phyloP scores from a whole-genome alignment of 2,797 vertebrate species.

The Taeniopygia guttata region DNA sequence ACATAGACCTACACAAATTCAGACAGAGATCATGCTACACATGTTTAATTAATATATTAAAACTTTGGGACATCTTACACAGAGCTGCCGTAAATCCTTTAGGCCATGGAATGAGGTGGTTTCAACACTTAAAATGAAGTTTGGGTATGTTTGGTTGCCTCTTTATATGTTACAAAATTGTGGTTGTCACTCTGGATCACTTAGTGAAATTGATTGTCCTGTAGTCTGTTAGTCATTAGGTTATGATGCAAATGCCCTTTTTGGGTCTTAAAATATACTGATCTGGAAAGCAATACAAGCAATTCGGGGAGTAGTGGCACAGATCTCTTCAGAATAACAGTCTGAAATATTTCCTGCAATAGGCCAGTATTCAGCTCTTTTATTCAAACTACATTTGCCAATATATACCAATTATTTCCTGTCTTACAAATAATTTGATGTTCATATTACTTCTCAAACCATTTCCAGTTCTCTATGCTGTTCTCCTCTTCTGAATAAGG shows the following conservation, averaged over 20 bases:
- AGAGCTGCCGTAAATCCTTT: not conserved
- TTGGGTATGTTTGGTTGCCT: not conserved
- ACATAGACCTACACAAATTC: not conserved
- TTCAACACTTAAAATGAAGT: not conserved
- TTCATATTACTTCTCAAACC: slow-evolving; percentile 20
- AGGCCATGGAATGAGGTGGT: not conserved
- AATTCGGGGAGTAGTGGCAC: not conserved
- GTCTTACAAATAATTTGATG: slow-evolving; percentile 41
- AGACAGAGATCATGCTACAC: not conserved
- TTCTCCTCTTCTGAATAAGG: slow-evolving; percentile 26
- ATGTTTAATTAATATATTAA: not conserved
- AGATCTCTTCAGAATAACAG: slow-evolving; percentile 3
- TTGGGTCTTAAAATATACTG: not conserved
- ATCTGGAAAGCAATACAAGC: not conserved
- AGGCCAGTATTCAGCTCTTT: not conserved
- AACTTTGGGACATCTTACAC: not conserved
- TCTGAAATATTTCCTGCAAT: not conserved
- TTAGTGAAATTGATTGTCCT: not conserved
- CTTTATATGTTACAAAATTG: not conserved
- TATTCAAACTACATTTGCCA: slow-evolving; percentile 16
- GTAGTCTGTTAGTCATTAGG: not conserved
- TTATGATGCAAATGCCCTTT: not conserved
- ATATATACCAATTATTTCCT: slow-evolving; percentile 36
- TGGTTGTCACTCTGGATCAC: not conserved
- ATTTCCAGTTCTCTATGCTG: slow-evolving; percentile 2